Percentiles rank a stretch among this genome's conserved stretches.
phyloP scores from a whole-genome alignment of 2,113 vertebrate genomes.

The Oxygymnocypris stewartii region DNA sequence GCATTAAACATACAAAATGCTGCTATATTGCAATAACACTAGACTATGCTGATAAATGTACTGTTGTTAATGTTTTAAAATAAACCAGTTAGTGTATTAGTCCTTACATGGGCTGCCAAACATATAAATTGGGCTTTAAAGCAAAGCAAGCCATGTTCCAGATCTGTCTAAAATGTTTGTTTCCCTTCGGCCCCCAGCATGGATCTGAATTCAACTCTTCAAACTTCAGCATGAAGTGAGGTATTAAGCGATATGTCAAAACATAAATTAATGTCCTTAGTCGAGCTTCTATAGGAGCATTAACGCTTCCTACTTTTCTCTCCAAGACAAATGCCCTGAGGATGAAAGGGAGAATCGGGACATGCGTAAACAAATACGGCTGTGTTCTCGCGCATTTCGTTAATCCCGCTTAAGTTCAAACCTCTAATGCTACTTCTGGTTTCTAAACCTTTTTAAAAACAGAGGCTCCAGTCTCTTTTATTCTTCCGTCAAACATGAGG shows the following conservation, averaged over 20 bases:
- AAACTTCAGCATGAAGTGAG: not conserved
- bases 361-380: slow-evolving; percentile 59
- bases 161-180: slow-evolving; percentile 21
- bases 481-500: slow-evolving; percentile 33
- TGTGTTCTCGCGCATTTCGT: slow-evolving; percentile 37
- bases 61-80: not conserved
- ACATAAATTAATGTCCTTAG: slow-evolving; percentile 53
- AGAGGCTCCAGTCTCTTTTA: slow-evolving; percentile 54
- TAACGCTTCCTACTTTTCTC: slow-evolving; percentile 41
- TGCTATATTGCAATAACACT: not conserved
- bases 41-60: not conserved
- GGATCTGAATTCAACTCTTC: not conserved
- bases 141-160: slow-evolving; percentile 49
- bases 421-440: slow-evolving; percentile 55
- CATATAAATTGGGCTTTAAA: slow-evolving; percentile 19
- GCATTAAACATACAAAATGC: not conserved
- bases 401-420: slow-evolving; percentile 67
- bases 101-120: not conserved
- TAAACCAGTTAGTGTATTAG: not conserved
- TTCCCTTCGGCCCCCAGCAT: not conserved
- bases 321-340: slow-evolving; percentile 42
- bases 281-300: slow-evolving; percentile 38
- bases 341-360: slow-evolving; percentile 37
- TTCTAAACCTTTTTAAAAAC: slow-evolving; percentile 54
- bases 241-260: slow-evolving; percentile 54